Base-by-base conservation (phyloP, 2,113 vertebrate species). In the Labeo catla region DNA sequence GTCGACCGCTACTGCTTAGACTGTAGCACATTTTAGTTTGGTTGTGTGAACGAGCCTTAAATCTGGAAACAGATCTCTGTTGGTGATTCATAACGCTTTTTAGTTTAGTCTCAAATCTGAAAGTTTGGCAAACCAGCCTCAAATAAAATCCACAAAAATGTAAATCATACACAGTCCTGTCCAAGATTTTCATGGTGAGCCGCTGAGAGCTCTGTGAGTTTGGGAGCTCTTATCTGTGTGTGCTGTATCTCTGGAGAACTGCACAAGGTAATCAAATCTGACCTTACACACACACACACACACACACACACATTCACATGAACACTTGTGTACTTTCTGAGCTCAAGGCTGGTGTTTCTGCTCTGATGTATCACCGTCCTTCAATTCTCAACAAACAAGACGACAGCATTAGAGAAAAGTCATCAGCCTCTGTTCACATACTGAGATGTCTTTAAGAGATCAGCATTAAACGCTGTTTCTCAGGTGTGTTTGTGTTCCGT, bases 351-450 rank as follows among this genome's bases (percentile, higher is more conserved):
- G 59, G 21, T 3, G 19, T 19, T 63, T 59, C 59, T 59, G 57
- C 21, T 72, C 13, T 68, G 65, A 68, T 68, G 13, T 7, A 72
- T 43, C 66, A 43, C 66, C 4, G 43, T 28, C 59, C 49, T 66
- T 68, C 63, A 28, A 21, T 59, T 28, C 54, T n/a, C 85, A 84
- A 83, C 49, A 50, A 23, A n/a, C 84, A 85, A 80, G 49, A 81
- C 39, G 39, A 65, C 19, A 63, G 6, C 6, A 15, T 4, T 6
- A 66, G 23, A 66, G 11, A 66, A 54, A 34, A 66, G 63, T 6
- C 11, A 15, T 15, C 28, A 3, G 23, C 28, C 65, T 36, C 13
- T 16, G 34, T 16, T 36, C 65, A 68, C 16, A 19, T 19, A 43
- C 68, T 10, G 36, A 21, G 34, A 21, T 2, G 47, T 76, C 47